Percentiles rank a stretch among this genome's conserved stretches.
Conservation (phyloP, 2,888 invertebrate species). For the Callyntrura sp. region DNA sequence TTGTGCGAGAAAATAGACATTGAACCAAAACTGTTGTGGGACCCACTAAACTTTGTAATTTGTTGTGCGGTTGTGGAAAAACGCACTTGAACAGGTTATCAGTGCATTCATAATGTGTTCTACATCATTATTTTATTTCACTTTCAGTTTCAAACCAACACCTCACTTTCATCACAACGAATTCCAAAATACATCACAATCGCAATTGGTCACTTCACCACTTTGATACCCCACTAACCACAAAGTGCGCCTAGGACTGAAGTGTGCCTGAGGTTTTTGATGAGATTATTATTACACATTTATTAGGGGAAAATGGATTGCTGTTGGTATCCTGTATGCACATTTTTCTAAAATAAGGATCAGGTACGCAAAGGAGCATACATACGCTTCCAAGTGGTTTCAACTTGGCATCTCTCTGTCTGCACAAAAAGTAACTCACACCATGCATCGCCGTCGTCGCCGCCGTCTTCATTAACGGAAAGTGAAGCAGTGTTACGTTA, state of each 20-base stretch:
- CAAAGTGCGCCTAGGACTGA: not conserved
- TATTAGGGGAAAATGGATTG: too few relatives aligned
- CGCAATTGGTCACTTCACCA: not conserved
- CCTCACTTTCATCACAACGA: too few relatives aligned
- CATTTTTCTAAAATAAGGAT: too few relatives aligned
- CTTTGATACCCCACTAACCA: conserved; percentile 36
- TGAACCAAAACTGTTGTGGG: too few relatives aligned
- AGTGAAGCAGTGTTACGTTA: conserved; percentile 48
- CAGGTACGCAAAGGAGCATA: not conserved
- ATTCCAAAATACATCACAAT: too few relatives aligned
- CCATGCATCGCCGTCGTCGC: too few relatives aligned
- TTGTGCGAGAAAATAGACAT: too few relatives aligned
- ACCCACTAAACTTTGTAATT: not conserved
- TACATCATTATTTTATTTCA: too few relatives aligned
- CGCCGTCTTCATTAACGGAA: too few relatives aligned
- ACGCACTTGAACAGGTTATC: not conserved
- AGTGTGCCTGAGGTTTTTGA: conserved; percentile 3
- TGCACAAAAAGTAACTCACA: conserved; percentile 46
- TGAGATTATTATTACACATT: conserved; percentile 7
- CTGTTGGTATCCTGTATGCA: too few relatives aligned
- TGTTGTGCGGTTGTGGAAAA: not conserved
- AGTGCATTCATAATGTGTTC: not conserved
- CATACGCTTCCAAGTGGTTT: conserved; percentile 43
- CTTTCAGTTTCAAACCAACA: too few relatives aligned
- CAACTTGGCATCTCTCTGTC: conserved; percentile 29